A percentile compares a stretch with the other conserved stretches of the same genome.
These are phyloP conservation scores for Hypolimnas misippus DNA, from an alignment of 2,888 invertebrate genomes.

Conservation along the genomic window DNA sequence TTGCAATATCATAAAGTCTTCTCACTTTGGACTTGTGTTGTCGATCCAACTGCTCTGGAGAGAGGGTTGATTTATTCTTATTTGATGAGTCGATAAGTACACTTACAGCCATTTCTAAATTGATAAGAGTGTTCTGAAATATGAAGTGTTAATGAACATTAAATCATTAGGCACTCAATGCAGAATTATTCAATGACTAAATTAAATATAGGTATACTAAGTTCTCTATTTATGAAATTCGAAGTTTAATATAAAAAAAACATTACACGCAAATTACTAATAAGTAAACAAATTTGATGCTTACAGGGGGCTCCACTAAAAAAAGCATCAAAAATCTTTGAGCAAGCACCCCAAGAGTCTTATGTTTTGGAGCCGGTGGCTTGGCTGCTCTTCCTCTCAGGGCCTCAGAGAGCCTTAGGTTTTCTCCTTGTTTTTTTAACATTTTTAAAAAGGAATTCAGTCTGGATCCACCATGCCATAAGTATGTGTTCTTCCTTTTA, in stretches of 20 bases:
- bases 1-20: constrained; percentile 90
- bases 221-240: too few relatives aligned
- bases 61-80: constrained; percentile 78
- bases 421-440: constrained; percentile 85
- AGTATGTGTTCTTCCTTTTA: constrained; percentile 87
- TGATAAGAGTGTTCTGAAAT: constrained; percentile 84
- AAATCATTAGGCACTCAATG: too few relatives aligned
- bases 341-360: constrained; percentile 87
- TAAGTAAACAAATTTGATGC: too few relatives aligned
- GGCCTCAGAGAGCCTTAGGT: constrained; percentile 78
- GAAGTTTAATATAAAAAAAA: not conserved
- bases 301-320: constrained; percentile 86
- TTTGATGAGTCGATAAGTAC: constrained; percentile 82
- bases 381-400: constrained; percentile 78
- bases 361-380: constrained; percentile 83
- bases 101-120: constrained; percentile 87
- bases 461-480: constrained; percentile 87
- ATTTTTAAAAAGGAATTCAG: constrained; percentile 84
- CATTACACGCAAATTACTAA: too few relatives aligned
- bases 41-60: constrained; percentile 79
- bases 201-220: too few relatives aligned
- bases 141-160: not conserved
- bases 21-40: constrained; percentile 88
- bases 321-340: constrained; percentile 89
- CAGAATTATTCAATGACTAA: too few relatives aligned